Conservation (phyloP, 2,888 invertebrate species). For the Eledone cirrhosa region DNA sequence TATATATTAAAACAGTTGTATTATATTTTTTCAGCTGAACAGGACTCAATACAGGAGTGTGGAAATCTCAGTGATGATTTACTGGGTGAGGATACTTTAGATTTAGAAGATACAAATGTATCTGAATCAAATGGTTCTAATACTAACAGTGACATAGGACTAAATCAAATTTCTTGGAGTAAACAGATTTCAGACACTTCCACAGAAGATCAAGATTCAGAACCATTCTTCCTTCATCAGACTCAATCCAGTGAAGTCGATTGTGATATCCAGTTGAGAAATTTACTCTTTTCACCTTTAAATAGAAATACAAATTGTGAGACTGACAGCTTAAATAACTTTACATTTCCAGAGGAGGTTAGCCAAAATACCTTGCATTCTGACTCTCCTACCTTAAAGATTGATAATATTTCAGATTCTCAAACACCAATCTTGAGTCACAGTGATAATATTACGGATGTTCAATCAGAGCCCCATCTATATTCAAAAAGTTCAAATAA, state of each 20-base stretch:
- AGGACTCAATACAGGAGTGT: not conserved
- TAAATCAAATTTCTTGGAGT: constrained; percentile 17
- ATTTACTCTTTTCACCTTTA: not conserved
- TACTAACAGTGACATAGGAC: not conserved
- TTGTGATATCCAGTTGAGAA: not conserved
- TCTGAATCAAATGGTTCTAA: not conserved
- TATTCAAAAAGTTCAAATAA: too few species aligned
- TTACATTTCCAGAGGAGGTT: not conserved
- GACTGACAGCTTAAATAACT: not conserved
- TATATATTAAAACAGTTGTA: too few species aligned
- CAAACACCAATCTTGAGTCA: not conserved
- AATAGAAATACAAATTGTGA: not conserved
- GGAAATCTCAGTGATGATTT: constrained; percentile 11
- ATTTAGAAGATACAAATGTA: not conserved
- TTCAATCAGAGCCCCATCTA: not conserved
- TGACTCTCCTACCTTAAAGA: not conserved
- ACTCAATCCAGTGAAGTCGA: too few species aligned
- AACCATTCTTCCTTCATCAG: constrained; percentile 4
- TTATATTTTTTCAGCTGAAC: too few species aligned
- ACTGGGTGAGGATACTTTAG: not conserved
- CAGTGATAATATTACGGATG: too few species aligned
- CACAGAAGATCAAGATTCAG: not conserved
- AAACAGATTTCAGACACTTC: not conserved
- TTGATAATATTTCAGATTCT: not conserved
- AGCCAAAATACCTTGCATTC: not conserved